Evolutionary conservation across 1,140 invertebrate genomes (phyloP), one percentile per base, ranked within the genome.

Genomic region (Temnothorax curvispinosus): DNA sequence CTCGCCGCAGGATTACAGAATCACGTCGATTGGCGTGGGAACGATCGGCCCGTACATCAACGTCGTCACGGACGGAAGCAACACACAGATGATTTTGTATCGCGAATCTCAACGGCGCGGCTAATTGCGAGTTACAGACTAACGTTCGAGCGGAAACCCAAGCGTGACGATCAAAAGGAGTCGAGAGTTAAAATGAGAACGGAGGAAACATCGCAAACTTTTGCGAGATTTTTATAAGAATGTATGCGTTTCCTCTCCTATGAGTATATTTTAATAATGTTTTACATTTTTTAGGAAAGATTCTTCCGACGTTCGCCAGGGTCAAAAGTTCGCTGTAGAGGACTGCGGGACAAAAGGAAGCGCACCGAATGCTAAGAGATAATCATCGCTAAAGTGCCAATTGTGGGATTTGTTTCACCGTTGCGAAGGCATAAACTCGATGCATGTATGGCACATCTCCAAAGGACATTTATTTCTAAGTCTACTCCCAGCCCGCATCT

Each of bases 1-100:
- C 82, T 65, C 38, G 60, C 50, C 62, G 13, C 38, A 47, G 74
- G 27, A 77, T 64, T 78, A 78, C 52, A 18, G 15, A 47, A 47
- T 27, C 47, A 38, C 32, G 47, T 27, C 21, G 32, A 69, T 80
- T 81, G 47, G 15, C 77, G 77, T 81, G 77, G 8, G n/a, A 81
- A 52, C 8, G n/a, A 67, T 38, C n/a, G 13, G 67, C 67, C 2
- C 64, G 21, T 27, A 27, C 13, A 44, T 0, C 58, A 13, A 41
- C 13, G 2, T n/a, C 2, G 18, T 44, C 27, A 47, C 13, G 44
- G 11, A 44, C 13, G 38, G 27, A 1, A 44, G 41, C 41, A 3
- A 47, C 11, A 3, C 13, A 13, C 11, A 3, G 47, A 47, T 9
- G 11, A 47, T 3, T 44, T 50, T 6, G 27, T 15, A 44, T 1